Percentiles rank a stretch among this genome's conserved stretches.
Conservation (phyloP, 1,140 invertebrate species). For the Orius insidiosus region DNA sequence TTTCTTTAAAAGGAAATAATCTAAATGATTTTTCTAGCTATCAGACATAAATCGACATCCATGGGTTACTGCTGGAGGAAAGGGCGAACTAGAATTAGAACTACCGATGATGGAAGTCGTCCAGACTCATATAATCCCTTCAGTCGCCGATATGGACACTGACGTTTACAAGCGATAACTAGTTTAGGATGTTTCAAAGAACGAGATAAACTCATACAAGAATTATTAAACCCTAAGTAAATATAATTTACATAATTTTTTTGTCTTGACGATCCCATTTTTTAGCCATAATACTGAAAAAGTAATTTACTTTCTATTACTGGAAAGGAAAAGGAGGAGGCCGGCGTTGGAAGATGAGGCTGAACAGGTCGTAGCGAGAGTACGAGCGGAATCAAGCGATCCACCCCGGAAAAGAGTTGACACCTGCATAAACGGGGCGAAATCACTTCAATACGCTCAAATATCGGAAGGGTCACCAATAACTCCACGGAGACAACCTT, state of each 20-base stretch:
- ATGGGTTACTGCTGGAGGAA: conserved; percentile 90
- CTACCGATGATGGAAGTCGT: conserved; percentile 98
- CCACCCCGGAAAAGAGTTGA: conserved; percentile 87
- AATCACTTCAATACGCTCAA: conserved; percentile 65
- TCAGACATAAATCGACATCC: conserved; percentile 87
- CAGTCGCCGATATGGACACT: conserved; percentile 87
- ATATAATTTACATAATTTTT: conserved; percentile 21
- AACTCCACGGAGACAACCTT: conserved; percentile 69
- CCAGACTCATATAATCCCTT: conserved; percentile 94
- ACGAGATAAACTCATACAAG: conserved; percentile 87
- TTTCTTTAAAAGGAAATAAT: neutral
- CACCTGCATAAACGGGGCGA: conserved; percentile 77
- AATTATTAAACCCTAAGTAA: conserved; percentile 84
- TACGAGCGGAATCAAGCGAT: conserved; percentile 48
- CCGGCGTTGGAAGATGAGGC: conserved; percentile 92
- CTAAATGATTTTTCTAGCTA: conserved; percentile 48
- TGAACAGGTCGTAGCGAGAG: conserved; percentile 49
- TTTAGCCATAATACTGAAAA: conserved; percentile 98
- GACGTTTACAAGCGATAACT: conserved; percentile 94
- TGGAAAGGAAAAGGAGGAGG: conserved; percentile 89
- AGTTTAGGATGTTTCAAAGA: conserved; percentile 99
- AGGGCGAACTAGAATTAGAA: conserved; percentile 89
- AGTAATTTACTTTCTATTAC: conserved; percentile 91
- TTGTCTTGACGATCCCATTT: conserved; percentile 20
- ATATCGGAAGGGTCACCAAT: conserved; percentile 93